phyloP scores from a whole-genome alignment of 2,888 invertebrate genomes.

The Aphrophora alni region DNA sequence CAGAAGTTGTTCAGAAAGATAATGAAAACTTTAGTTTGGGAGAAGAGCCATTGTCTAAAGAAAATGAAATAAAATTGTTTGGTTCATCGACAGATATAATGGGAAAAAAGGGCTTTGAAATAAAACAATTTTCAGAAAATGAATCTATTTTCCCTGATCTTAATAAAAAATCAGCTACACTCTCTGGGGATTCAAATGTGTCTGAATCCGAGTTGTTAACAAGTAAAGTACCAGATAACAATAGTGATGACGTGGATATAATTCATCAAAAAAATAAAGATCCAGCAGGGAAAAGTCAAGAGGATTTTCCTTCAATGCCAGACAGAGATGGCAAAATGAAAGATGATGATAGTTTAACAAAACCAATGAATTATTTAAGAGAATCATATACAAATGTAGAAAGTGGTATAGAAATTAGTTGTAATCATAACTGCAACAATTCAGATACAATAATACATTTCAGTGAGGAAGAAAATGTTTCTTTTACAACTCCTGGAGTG shows the following conservation, averaged over 20 bases:
- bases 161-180: background rate
- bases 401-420: background rate
- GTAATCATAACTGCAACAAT: background rate
- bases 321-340: background rate
- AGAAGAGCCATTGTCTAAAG: background rate
- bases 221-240: background rate
- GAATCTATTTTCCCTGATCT: background rate
- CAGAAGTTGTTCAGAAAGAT: background rate
- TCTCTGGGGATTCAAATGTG: background rate
- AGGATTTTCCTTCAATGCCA: no score
- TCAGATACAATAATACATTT: background rate
- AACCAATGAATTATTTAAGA: background rate
- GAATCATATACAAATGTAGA: background rate
- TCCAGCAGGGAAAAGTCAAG: no score
- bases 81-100: no score
- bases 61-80: background rate
- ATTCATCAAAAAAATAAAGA: no score
- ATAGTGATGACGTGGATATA: background rate
- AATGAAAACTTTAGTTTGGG: background rate
- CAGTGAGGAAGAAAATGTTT: background rate
- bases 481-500: background rate
- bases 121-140: background rate
- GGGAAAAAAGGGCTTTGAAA: background rate
- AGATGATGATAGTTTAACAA: background rate
- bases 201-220: no score